phyloP scores from a whole-genome alignment of 2,888 invertebrate genomes.

The Notodonta dromedarius region DNA sequence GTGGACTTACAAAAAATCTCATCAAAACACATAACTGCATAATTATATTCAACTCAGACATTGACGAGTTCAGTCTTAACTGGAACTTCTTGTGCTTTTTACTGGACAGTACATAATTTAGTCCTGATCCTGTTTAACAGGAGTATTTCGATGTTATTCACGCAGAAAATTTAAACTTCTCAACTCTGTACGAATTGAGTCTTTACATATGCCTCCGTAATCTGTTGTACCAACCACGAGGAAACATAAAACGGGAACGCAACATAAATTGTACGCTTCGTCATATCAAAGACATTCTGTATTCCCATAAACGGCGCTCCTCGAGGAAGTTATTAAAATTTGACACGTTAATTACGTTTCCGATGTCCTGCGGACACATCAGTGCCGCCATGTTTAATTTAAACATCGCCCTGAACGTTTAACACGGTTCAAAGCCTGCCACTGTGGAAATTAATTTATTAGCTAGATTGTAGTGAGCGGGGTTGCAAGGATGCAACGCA shows the following conservation, averaged over 20 bases:
- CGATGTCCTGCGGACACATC: constrained; percentile 18
- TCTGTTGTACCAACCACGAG: not conserved
- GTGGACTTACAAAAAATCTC: not conserved
- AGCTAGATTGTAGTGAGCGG: constrained; percentile 6
- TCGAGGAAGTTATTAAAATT: constrained; percentile 36
- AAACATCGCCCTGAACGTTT: constrained; percentile 9
- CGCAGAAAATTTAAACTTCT: not conserved
- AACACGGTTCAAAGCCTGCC: constrained; percentile 1
- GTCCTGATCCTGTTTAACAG: not conserved
- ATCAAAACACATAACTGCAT: too few species aligned
- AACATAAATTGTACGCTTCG: constrained; percentile 4
- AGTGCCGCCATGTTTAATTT: constrained; percentile 23
- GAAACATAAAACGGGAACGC: constrained; percentile 3
- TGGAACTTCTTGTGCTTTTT: not conserved
- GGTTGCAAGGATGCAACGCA: constrained; percentile 1
- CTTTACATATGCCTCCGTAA: not conserved
- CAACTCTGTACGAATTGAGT: not conserved
- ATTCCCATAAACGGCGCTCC: constrained; percentile 13
- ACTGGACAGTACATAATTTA: not conserved
- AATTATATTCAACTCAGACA: too few species aligned
- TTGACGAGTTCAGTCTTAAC: too few species aligned
- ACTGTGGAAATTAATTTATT: constrained; percentile 15
- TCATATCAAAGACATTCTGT: constrained; percentile 2
- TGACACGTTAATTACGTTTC: constrained; percentile 37
- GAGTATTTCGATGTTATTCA: not conserved